Conservation (phyloP, 2,113 vertebrate genomes). For the Nymphicus hollandicus region DNA sequence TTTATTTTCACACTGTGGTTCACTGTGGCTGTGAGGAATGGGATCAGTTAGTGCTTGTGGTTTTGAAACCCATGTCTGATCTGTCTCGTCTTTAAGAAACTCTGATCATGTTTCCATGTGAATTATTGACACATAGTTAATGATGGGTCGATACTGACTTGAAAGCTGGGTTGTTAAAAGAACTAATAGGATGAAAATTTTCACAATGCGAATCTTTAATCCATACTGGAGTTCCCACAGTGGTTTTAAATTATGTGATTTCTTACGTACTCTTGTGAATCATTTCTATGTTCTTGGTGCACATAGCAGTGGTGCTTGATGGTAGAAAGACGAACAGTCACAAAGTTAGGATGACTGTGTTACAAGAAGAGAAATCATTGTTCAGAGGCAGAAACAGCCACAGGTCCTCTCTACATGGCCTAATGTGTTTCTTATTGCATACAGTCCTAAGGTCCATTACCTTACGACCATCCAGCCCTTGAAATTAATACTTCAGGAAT, state of each 20-base stretch:
- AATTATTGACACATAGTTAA: background rate
- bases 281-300: background rate
- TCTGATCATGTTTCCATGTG: background rate
- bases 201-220: background rate
- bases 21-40: background rate
- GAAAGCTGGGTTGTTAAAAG: background rate
- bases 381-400: rapidly evolving
- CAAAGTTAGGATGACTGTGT: background rate
- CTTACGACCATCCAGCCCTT: background rate
- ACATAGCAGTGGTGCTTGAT: background rate
- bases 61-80: background rate
- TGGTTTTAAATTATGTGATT: background rate
- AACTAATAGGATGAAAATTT: background rate
- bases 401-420: background rate
- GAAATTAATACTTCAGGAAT: background rate
- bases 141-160: background rate
- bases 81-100: background rate
- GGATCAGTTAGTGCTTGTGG: background rate
- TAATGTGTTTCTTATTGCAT: rapidly evolving
- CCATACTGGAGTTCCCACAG: background rate
- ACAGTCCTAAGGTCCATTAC: background rate
- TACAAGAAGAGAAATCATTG: background rate
- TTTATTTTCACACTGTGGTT: background rate
- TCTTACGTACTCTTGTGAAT: background rate
- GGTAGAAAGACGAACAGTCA: background rate